A percentile compares a stretch with the other conserved stretches of the same genome.
Evolutionary conservation across 1,140 invertebrate genomes (phyloP).

Genomic region (Eriocheir sinensis): DNA sequence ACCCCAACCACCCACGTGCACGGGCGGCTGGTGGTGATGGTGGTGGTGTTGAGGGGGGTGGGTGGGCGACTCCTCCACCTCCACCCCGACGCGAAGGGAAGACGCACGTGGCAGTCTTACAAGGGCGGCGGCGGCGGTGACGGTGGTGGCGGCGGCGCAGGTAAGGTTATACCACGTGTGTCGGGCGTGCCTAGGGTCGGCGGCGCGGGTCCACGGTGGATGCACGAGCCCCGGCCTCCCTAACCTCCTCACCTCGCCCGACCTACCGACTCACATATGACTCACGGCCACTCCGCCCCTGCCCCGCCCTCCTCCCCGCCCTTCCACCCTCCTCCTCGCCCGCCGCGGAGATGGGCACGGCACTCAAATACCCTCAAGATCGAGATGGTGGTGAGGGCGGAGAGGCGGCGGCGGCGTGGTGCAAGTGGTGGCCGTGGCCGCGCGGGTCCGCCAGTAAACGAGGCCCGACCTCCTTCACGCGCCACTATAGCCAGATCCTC

Average conservation of each 20-base stretch:
- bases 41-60: neutral
- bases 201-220: conserved; percentile 51
- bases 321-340: neutral
- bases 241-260: conserved; percentile 74
- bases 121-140: neutral
- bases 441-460: conserved; percentile 45
- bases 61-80: neutral
- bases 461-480: conserved; percentile 67
- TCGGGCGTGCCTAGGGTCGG: conserved; percentile 52
- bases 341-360: neutral
- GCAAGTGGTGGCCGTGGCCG: conserved; percentile 2
- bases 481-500: conserved; percentile 44
- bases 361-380: neutral
- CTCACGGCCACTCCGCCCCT: neutral
- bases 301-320: neutral
- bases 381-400: neutral
- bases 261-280: conserved; percentile 68
- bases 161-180: conserved; percentile 73
- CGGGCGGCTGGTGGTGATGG: neutral
- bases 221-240: conserved; percentile 68
- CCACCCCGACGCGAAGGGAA: neutral
- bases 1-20: conserved; percentile 10
- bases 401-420: neutral
- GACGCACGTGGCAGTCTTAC: conserved; percentile 9
- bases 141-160: conserved; percentile 11